Evolutionary conservation across 2,113 vertebrate species (phyloP).

Genomic region (Carassius gibelio): DNA sequence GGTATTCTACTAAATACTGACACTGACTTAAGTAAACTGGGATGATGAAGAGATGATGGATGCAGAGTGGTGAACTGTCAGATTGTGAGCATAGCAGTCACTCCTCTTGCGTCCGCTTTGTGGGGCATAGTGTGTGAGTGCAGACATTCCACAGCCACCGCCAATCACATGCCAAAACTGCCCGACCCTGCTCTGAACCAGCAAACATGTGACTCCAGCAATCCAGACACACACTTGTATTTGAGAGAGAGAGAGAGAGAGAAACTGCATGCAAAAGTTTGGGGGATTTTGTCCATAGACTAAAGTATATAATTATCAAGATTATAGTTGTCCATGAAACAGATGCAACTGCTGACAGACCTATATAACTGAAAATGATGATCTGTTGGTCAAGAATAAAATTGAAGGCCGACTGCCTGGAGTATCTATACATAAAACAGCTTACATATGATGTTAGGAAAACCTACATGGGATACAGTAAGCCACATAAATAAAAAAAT

Average conservation of each 20-base stretch:
- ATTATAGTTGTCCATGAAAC: background rate
- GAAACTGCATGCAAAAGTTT: too few species aligned
- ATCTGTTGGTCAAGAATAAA: background rate
- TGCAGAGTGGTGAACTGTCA: constrained; percentile 36
- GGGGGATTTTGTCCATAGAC: background rate
- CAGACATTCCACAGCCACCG: constrained; percentile 62
- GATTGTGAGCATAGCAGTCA: constrained; percentile 29
- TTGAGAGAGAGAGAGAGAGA: background rate
- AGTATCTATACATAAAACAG: background rate
- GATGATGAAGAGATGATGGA: constrained; percentile 5
- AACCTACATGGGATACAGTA: background rate
- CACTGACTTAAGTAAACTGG: background rate
- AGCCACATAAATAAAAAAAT: background rate
- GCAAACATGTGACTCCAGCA: constrained; percentile 69
- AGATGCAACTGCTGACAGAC: background rate
- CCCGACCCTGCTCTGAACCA: constrained; percentile 72
- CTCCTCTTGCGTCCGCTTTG: constrained; percentile 4
- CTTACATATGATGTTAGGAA: background rate
- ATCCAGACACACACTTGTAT: constrained; percentile 54
- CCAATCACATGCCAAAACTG: constrained; percentile 61
- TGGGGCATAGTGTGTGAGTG: constrained; percentile 43
- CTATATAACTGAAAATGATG: background rate
- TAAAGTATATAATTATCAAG: background rate
- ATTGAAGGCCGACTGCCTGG: background rate
- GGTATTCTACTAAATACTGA: background rate